Base-by-base conservation (phyloP, 2,888 invertebrate genomes). In the Abrostola triplasia region DNA sequence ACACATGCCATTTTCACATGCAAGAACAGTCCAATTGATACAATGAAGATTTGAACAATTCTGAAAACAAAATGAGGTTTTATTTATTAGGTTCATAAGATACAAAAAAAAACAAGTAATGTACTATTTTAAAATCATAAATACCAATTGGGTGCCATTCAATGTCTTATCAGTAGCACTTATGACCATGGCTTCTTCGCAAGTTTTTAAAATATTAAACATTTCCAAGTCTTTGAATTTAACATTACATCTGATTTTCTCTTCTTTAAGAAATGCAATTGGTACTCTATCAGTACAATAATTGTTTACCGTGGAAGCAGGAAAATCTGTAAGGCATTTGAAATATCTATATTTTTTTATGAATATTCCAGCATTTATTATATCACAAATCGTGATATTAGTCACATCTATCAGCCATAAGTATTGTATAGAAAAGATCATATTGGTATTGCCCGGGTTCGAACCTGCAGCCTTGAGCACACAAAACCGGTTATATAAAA, bases 171-270 rank as follows among this genome's bases (percentile, higher is more conserved):
- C 83, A 9, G 84, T 88, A 55, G 88, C 86, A 73, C 92, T 92
- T 48, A 92, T 84, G 54, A 93, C 71, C 47, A 76, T 77, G 24
- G 89, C 81, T 59, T 87, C 84, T 59, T 89, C 83, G 11, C 82
- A 77, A 48, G 78, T 85, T 68, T 87, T 88, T 6, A 88, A 67
- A 53, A 91, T 84, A 72, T 88, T 84, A 64, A 93, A 87, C 88
- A 91, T 90, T 85, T 94, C 91, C 5, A 94, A 75, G 65, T 94
- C 91, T 12, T 84, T 78, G 7, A 93, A 75, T 70, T 89, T 91
- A 0, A 91, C 90, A 64, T 77, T 84, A 69, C 94, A 94, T 64
- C 76, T 82, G 42, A 88, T 79, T 48, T 77, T 82, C 70, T 90
- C 88, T 59, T 90, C 84, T 61, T 81, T 86, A 24, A 93, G 82